Base-by-base conservation (phyloP, 2,888 invertebrate species). In the Ypsolopha sequella region DNA sequence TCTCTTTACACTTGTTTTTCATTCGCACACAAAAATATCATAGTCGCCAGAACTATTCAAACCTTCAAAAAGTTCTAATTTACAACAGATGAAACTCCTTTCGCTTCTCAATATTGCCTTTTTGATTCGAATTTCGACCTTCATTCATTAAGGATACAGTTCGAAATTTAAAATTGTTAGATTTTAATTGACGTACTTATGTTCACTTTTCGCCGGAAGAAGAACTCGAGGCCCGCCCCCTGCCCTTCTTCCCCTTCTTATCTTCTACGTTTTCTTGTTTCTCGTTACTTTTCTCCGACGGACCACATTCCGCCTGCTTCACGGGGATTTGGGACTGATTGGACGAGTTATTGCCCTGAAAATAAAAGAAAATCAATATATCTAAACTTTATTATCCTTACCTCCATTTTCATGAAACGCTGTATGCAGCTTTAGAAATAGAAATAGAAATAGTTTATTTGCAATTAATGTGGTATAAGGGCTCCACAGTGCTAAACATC, bases 141-240 rank as follows among this genome's bases (percentile, higher is more conserved):
- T 10, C 10, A 10, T 39, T 6, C 10, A 6, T 39, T 6, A 6
- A 39, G 39, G 10, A 10, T 9, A 39, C 9, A 6, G 39, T 39
- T 44, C 14, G 9, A 7, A 44, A 10, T 44, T 24, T 24, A 24
- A 3, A 3, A 4, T 24, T 24, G 2, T 24, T 3, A 24, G 24
- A 13, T 13, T 13, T 44, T 13, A 33, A 33, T 46, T 46, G 46
- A 35, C 35, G 9, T 33, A 10, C 9, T n/a, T 35, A 4, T 33
- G 33, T 43, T 35, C 68, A 86, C 67, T 85, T 86, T 61, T 86
- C 86, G 7, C 76, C 80, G 0, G 84, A 84, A 1, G 85, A 85
- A 0, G 86, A 84, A 58, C 80, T 80, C 0, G 84, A 85, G 8
- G 75, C 80, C 14, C 86, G 64, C 1, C 84, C 85, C 24, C 85